Conservation (phyloP, 2,888 invertebrate genomes). For the Chesias legatella region DNA sequence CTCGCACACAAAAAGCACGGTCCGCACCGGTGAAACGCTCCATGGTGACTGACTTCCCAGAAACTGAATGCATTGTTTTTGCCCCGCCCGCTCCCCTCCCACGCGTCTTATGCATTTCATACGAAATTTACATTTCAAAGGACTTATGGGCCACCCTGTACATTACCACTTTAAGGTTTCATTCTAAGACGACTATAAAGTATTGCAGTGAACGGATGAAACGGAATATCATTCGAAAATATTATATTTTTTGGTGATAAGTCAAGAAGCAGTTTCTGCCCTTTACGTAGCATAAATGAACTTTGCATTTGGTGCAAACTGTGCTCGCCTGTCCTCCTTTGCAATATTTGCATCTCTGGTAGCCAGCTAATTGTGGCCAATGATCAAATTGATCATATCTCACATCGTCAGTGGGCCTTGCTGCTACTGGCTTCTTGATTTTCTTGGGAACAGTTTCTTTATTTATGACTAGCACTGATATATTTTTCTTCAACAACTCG, state of each 20-base stretch:
- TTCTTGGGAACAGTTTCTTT: slow-evolving; percentile 10
- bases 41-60: too few relatives aligned
- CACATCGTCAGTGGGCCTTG: slow-evolving; percentile 22
- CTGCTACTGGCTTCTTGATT: slow-evolving; percentile 24
- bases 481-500: slow-evolving; percentile 16
- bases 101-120: too few relatives aligned
- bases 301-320: slow-evolving; percentile 27
- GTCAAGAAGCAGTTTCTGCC: slow-evolving; percentile 22
- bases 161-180: not conserved
- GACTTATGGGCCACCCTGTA: too few relatives aligned
- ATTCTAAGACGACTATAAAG: not conserved
- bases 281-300: slow-evolving; percentile 21
- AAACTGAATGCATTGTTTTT: too few relatives aligned
- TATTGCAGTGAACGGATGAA: not conserved
- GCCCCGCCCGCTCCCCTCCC: too few relatives aligned
- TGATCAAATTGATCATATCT: slow-evolving; percentile 24
- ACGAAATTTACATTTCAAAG: too few relatives aligned
- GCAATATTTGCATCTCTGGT: slow-evolving; percentile 28
- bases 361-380: slow-evolving; percentile 24
- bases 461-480: slow-evolving; percentile 11
- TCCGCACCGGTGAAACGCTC: too few relatives aligned
- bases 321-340: slow-evolving; percentile 27
- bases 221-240: not conserved
- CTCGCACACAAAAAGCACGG: too few relatives aligned
- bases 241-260: slow-evolving; percentile 8